Percentiles rank a stretch among this genome's conserved stretches.
phyloP scores from a whole-genome alignment of 2,888 invertebrate species.

The Lumbricus terrestris region DNA sequence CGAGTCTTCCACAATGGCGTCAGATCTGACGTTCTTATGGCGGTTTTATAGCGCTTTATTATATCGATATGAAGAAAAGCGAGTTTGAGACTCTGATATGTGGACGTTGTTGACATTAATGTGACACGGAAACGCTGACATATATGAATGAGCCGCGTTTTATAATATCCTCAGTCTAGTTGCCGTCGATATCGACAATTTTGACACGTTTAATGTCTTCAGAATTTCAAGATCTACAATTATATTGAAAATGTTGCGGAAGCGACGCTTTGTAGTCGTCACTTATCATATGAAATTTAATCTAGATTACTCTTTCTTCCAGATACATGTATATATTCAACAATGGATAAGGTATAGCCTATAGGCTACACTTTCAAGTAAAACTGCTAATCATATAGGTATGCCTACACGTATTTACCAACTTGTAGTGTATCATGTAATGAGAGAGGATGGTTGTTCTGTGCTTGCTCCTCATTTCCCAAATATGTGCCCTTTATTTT shows the following conservation, averaged over 20 bases:
- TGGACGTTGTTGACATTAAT: neutral
- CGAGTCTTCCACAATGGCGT: neutral
- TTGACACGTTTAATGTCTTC: neutral
- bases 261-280: neutral
- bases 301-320: no score
- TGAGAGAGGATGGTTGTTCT: no score
- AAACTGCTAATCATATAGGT: no score
- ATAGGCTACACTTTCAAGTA: neutral
- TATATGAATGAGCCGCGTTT: neutral
- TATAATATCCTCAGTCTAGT: neutral
- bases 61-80: neutral
- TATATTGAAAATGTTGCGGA: neutral
- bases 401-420: no score
- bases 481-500: neutral
- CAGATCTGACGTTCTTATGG: neutral
- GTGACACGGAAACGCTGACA: neutral
- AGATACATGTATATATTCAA: no score
- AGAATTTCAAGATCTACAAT: neutral
- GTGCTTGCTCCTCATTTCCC: no score
- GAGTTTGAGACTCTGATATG: neutral
- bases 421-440: no score
- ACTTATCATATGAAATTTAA: neutral
- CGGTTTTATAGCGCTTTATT: conserved; percentile 3
- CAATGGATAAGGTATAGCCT: no score
- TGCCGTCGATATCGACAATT: neutral